Percentiles rank a stretch among this genome's conserved stretches.
Conservation (phyloP, 1,140 invertebrate genomes). For the Bombus superbus region DNA sequence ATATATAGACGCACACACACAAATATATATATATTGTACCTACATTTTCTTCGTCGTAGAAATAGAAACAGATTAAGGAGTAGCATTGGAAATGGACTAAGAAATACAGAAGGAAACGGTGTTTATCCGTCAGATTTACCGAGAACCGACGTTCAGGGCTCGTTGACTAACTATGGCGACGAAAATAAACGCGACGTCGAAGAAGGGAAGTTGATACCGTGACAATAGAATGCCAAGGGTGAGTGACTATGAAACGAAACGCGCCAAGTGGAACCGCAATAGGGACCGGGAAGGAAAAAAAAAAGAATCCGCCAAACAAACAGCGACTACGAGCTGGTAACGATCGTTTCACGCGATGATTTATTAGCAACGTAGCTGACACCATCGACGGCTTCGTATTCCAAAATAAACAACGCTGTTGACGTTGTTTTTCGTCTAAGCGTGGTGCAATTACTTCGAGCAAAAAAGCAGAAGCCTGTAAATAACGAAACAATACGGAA, state of each 20-base stretch:
- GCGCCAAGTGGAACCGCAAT: neutral
- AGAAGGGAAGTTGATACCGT: slow-evolving; percentile 6
- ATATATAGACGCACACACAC: no score
- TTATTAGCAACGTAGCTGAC: neutral
- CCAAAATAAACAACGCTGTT: neutral
- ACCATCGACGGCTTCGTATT: neutral
- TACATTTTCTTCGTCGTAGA: neutral
- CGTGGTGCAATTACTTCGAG: neutral
- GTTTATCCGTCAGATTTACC: neutral
- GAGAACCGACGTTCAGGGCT: neutral
- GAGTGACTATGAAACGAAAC: slow-evolving; percentile 15
- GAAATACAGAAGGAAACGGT: no score
- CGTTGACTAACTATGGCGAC: neutral
- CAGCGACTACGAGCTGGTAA: neutral
- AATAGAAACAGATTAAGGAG: no score
- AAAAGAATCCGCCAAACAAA: neutral
- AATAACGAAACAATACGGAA: neutral
- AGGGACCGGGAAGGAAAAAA: neutral
- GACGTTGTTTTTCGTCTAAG: neutral
- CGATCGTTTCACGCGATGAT: neutral
- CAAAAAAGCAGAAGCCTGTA: neutral
- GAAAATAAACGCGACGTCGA: neutral
- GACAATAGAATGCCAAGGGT: slow-evolving; percentile 27
- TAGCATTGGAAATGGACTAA: no score
- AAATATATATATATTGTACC: no score